Percentiles rank a stretch among this genome's conserved stretches.
These are phyloP conservation scores for Agonopterix arenella DNA, from an alignment of 2,888 invertebrate species.

Conservation along the genomic window DNA sequence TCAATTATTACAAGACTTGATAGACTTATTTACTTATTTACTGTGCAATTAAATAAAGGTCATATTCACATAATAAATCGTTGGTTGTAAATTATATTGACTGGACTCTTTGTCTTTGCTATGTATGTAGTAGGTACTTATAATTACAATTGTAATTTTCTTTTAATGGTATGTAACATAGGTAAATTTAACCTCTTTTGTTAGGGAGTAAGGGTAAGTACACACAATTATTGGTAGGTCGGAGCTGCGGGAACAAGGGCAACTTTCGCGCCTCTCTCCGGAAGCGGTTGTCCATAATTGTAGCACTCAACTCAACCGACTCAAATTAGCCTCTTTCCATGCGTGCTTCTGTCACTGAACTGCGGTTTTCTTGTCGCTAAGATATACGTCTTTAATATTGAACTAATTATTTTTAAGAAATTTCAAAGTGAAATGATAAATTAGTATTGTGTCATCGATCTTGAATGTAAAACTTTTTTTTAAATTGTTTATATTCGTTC, in stretches of 20 bases:
- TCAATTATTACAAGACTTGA: slow-evolving; percentile 23
- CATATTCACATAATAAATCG: slow-evolving; percentile 24
- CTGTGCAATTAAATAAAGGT: slow-evolving; percentile 28
- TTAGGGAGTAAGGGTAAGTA: slow-evolving; percentile 8
- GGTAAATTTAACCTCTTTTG: background rate
- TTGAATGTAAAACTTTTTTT: too few species aligned
- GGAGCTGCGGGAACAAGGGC: slow-evolving; percentile 19
- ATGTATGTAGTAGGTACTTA: too few species aligned
- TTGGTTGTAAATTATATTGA: slow-evolving; percentile 14
- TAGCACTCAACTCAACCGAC: slow-evolving; percentile 24
- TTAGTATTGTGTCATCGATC: too few species aligned
- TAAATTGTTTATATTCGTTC: too few species aligned
- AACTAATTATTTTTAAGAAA: too few species aligned
- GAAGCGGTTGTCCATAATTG: slow-evolving; percentile 60
- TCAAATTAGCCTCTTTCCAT: slow-evolving; percentile 35
- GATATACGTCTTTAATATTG: too few species aligned
- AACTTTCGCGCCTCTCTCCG: slow-evolving; percentile 56
- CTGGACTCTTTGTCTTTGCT: too few species aligned
- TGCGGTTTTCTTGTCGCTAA: too few species aligned
- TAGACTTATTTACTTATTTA: slow-evolving; percentile 22
- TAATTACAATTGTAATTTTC: too few species aligned
- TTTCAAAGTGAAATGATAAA: too few species aligned
- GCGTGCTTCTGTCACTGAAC: slow-evolving; percentile 11
- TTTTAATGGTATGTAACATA: background rate
- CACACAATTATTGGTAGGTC: slow-evolving; percentile 4